These are phyloP conservation scores for Melanophora roralis DNA, from an alignment of 2,888 invertebrate genomes.

Conservation along the genomic window DNA sequence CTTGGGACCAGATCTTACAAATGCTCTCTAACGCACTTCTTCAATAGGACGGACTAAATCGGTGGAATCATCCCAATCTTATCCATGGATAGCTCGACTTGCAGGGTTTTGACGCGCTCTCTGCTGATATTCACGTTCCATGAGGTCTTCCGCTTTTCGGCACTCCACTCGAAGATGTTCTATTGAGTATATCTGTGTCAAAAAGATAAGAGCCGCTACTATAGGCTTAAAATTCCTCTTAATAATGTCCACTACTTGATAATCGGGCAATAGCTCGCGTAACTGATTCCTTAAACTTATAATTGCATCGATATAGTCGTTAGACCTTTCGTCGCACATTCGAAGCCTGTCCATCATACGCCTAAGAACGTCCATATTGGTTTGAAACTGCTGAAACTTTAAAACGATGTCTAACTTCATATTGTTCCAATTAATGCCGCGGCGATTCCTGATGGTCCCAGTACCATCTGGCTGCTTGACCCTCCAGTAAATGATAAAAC, in stretches of 20 bases:
- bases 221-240: neutral
- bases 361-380: slow-evolving; percentile 13
- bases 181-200: neutral
- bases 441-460: neutral
- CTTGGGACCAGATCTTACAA: neutral
- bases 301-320: slow-evolving; percentile 11
- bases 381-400: neutral
- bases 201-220: neutral
- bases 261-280: slow-evolving; percentile 2
- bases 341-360: slow-evolving; percentile 15
- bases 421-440: neutral
- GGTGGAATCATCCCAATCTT: neutral
- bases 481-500: slow-evolving; percentile 8
- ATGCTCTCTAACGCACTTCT: neutral
- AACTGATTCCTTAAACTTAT: slow-evolving; percentile 7
- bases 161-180: neutral
- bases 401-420: neutral
- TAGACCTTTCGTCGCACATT: neutral
- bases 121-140: slow-evolving; percentile 3
- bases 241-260: neutral
- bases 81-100: neutral
- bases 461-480: neutral
- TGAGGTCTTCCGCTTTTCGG: neutral
- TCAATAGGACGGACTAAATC: neutral
- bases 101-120: neutral